Conservation (phyloP, 2,797 vertebrate genomes). For the Sarcoramphus papa region DNA sequence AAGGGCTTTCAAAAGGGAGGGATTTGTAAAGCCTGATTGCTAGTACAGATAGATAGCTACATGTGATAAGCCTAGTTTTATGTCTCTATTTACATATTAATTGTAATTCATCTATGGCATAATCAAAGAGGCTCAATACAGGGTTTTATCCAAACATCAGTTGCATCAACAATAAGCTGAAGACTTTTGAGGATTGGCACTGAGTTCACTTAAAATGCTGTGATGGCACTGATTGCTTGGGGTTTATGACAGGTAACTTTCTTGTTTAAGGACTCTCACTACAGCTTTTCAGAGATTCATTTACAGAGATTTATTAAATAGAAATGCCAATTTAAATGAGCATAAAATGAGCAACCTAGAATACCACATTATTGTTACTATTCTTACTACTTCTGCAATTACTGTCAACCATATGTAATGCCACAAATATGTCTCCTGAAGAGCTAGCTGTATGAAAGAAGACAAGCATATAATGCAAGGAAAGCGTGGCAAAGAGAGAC, state of each 20-base stretch:
- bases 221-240: slow-evolving; percentile 12
- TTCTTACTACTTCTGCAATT: not conserved
- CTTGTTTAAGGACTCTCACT: slow-evolving; percentile 50
- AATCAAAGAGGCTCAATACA: slow-evolving; percentile 60
- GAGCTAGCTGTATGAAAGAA: not conserved
- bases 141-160: slow-evolving; percentile 56
- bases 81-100: slow-evolving; percentile 73
- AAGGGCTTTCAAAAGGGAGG: slow-evolving; percentile 22
- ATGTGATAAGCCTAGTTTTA: slow-evolving; percentile 57
- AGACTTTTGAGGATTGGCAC: slow-evolving; percentile 33
- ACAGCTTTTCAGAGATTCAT: slow-evolving; percentile 6
- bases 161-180: slow-evolving; percentile 58
- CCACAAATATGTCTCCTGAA: not conserved
- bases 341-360: slow-evolving; percentile 5
- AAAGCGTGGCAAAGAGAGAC: not conserved
- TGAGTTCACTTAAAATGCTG: slow-evolving; percentile 32
- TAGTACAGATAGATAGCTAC: slow-evolving; percentile 50
- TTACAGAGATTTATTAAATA: not conserved
- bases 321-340: slow-evolving; percentile 5
- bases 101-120: slow-evolving; percentile 63
- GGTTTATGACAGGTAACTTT: slow-evolving; percentile 27
- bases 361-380: not conserved
- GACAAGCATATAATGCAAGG: not conserved
- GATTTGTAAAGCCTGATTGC: slow-evolving; percentile 36
- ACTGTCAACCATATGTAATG: not conserved